These are phyloP conservation scores for Dendropsophus ebraccatus DNA, from an alignment of 2,113 vertebrate species.

Conservation along the genomic window DNA sequence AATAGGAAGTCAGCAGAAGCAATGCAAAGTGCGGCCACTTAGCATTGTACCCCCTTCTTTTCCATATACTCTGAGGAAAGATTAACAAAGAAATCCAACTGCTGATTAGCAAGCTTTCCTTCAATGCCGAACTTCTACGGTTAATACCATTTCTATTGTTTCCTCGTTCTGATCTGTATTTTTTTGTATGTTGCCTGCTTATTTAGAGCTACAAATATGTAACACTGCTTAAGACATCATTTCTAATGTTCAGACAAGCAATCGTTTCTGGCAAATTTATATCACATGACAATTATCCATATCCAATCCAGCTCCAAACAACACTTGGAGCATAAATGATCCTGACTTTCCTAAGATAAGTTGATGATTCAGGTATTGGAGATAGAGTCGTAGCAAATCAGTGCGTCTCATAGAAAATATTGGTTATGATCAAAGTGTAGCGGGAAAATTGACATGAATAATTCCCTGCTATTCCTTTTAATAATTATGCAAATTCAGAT, in stretches of 20 bases:
- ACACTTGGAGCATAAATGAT: background rate
- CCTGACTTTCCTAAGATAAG: conserved; percentile 16
- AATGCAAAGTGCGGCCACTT: conserved; percentile 66
- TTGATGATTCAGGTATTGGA: conserved; percentile 15
- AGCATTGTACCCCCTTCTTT: conserved; percentile 60
- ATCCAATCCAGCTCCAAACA: background rate
- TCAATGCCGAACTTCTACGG: conserved; percentile 20
- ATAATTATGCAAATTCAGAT: conserved; percentile 37
- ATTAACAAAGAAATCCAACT: conserved; percentile 65
- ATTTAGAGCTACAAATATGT: conserved; percentile 3
- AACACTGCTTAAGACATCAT: background rate
- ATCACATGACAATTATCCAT: background rate
- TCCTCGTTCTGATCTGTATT: background rate
- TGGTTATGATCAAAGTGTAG: background rate
- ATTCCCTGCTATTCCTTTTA: conserved; percentile 18
- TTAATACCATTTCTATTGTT: conserved; percentile 33
- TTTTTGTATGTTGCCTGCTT: background rate
- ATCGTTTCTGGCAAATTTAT: background rate
- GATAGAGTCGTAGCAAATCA: background rate
- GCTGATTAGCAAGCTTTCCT: conserved; percentile 60
- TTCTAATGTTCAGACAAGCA: background rate
- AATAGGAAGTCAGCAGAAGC: conserved; percentile 67
- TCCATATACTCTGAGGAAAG: conserved; percentile 60
- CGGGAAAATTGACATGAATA: conserved; percentile 28
- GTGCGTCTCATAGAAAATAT: conserved; percentile 5